These are phyloP conservation scores for Murina feae DNA, from an alignment of 2,113 vertebrate species.

Conservation along the genomic window DNA sequence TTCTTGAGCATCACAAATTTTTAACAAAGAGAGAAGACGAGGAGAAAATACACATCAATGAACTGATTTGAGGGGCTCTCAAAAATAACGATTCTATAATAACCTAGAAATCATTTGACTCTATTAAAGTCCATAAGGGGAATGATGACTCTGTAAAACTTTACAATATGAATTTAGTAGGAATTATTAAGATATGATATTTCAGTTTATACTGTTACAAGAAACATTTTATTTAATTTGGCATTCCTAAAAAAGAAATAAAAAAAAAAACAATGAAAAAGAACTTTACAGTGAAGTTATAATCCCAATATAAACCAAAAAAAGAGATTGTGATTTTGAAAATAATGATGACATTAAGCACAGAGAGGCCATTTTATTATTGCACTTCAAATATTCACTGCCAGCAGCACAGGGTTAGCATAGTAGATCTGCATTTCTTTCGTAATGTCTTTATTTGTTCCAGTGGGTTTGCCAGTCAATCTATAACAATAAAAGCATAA, in stretches of 20 bases:
- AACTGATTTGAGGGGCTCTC: background rate
- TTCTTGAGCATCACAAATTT: background rate
- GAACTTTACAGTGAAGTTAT: background rate
- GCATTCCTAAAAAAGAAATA: background rate
- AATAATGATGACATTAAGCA: background rate
- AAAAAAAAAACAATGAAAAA: background rate
- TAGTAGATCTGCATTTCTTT: background rate
- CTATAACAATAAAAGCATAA: too few species aligned
- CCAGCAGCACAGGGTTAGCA: background rate
- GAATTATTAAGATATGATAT: background rate
- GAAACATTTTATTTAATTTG: background rate
- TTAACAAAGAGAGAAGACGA: background rate
- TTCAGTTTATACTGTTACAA: background rate
- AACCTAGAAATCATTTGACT: background rate
- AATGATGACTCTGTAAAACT: background rate
- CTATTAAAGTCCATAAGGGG: background rate
- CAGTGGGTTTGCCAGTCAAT: background rate
- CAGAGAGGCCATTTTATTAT: background rate
- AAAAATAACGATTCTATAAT: background rate
- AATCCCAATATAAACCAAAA: background rate
- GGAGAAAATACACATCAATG: background rate
- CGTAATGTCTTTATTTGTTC: background rate
- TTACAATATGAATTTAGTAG: background rate
- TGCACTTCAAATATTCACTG: background rate
- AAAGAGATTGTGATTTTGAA: background rate